Conservation (phyloP, 2,113 vertebrate species). For the Cyrtonyx montezumae region DNA sequence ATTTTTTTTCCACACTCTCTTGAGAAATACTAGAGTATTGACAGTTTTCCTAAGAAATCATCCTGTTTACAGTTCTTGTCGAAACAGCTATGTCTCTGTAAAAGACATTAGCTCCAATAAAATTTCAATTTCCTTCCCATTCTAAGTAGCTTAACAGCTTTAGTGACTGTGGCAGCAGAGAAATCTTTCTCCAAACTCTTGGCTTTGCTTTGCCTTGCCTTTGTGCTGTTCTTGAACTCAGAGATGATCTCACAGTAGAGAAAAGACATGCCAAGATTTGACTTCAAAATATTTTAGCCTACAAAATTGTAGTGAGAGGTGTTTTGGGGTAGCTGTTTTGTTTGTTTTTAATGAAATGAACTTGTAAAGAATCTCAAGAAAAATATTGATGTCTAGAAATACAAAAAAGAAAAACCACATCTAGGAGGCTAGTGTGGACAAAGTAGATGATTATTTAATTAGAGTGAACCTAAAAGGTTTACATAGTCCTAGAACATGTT, state of each 20-base stretch:
- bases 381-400: not conserved
- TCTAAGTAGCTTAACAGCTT: slow-evolving; percentile 40
- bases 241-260: not conserved
- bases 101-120: slow-evolving; percentile 39
- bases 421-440: not conserved
- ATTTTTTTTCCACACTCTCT: slow-evolving; percentile 6
- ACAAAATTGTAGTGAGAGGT: not conserved
- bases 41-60: slow-evolving; percentile 31
- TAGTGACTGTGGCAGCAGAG: not conserved
- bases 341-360: not conserved
- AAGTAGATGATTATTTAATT: not conserved
- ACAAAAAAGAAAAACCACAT: not conserved
- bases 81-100: slow-evolving; percentile 8
- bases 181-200: not conserved
- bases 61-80: slow-evolving; percentile 23
- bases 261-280: not conserved
- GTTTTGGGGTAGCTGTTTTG: not conserved
- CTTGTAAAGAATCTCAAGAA: not conserved
- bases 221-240: not conserved
- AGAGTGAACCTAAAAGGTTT: not conserved
- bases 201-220: not conserved
- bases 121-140: slow-evolving; percentile 25
- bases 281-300: not conserved
- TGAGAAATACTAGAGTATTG: slow-evolving; percentile 18
- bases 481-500: not conserved